phyloP scores from a whole-genome alignment of 1,140 invertebrate species.

The Drosophila cardini region DNA sequence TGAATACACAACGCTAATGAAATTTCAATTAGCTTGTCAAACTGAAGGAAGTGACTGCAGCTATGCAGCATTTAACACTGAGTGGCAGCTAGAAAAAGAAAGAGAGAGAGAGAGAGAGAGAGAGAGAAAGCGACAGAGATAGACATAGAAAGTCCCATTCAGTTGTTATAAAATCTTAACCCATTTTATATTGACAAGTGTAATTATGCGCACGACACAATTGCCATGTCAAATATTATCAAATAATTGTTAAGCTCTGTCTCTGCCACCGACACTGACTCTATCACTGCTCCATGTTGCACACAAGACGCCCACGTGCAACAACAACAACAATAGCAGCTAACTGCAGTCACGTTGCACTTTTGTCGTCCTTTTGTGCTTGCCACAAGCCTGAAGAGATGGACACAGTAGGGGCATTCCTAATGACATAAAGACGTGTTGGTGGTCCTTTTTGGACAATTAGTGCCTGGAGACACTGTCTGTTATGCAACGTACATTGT shows the following conservation, averaged over 20 bases:
- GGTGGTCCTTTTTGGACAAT: conserved; percentile 80
- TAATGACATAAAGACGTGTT: conserved; percentile 71
- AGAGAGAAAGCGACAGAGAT: not conserved
- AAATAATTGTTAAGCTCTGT: conserved; percentile 66
- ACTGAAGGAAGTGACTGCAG: conserved; percentile 60
- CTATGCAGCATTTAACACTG: conserved; percentile 56
- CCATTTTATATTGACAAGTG: conserved; percentile 82
- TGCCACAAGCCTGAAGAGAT: conserved; percentile 28
- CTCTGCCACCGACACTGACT: not conserved
- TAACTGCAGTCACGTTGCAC: conserved; percentile 77
- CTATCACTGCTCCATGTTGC: too few relatives aligned
- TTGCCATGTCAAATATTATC: conserved; percentile 78
- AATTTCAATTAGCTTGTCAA: conserved; percentile 82
- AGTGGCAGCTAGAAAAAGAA: conserved; percentile 20
- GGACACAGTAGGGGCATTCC: conserved; percentile 38
- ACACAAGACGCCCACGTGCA: conserved; percentile 63
- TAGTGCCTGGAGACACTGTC: conserved; percentile 59
- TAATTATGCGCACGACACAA: conserved; percentile 81
- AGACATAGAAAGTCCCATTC: conserved; percentile 21
- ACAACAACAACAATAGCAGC: not conserved
- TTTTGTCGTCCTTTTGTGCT: conserved; percentile 74
- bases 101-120: conserved; percentile 2
- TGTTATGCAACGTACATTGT: not conserved
- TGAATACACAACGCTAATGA: conserved; percentile 71
- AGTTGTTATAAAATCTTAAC: conserved; percentile 75